Conservation (phyloP, 2,888 invertebrate species). For the Sericinus montela region DNA sequence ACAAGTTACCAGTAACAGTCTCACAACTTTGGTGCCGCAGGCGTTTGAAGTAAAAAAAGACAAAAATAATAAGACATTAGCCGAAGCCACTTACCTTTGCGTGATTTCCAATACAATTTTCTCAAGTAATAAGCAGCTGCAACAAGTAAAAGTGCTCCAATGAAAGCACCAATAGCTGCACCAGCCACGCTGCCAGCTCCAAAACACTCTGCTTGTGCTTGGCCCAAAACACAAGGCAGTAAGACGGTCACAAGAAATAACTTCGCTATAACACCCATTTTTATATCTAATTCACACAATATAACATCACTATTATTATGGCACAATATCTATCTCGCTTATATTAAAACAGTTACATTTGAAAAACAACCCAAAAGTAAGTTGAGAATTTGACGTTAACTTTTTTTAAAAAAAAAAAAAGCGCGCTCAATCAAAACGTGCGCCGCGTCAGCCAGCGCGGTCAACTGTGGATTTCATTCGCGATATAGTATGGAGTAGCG, state of each 20-base stretch:
- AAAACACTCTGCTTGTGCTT: conserved; percentile 77
- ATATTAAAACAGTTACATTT: conserved; percentile 52
- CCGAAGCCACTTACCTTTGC: conserved; percentile 64
- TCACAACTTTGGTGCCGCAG: conserved; percentile 1
- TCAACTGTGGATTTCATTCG: conserved; percentile 44
- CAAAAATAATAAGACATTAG: conserved; percentile 17
- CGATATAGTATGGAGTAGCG: not conserved
- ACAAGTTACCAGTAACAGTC: no score
- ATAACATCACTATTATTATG: conserved; percentile 66
- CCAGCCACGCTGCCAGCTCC: conserved; percentile 85
- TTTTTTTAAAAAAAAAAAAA: conserved; percentile 28
- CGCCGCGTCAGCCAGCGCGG: conserved; percentile 63
- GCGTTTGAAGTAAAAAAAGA: conserved; percentile 7
- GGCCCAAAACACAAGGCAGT: conserved; percentile 66
- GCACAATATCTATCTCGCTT: conserved; percentile 52
- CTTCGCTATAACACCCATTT: conserved; percentile 66
- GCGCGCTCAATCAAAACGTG: conserved; percentile 41
- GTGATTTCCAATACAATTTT: conserved; percentile 81
- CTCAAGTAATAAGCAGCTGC: conserved; percentile 79
- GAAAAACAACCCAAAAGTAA: conserved; percentile 37
- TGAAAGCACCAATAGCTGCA: conserved; percentile 84
- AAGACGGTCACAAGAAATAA: conserved; percentile 66
- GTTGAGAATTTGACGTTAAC: conserved; percentile 37
- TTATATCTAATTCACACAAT: conserved; percentile 27
- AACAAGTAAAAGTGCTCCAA: conserved; percentile 81